Conservation (phyloP, 2,888 invertebrate genomes). For the Smittia sp. region DNA sequence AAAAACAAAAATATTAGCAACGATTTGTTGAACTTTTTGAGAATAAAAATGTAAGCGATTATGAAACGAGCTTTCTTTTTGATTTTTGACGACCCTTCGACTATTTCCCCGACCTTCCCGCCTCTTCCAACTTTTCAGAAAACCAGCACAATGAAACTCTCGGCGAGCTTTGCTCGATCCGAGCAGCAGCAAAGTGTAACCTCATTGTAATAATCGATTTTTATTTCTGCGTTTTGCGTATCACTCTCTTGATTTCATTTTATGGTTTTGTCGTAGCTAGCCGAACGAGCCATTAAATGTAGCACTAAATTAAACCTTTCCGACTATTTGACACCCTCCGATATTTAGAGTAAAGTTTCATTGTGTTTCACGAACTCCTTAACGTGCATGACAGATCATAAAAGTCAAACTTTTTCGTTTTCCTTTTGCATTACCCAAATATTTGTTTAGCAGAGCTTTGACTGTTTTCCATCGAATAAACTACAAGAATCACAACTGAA, state of each 20-base stretch:
- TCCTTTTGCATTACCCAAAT: too few relatives aligned
- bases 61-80: constrained; percentile 13
- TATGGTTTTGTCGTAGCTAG: neutral
- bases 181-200: constrained; percentile 18
- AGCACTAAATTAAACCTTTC: neutral
- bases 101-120: neutral
- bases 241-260: neutral
- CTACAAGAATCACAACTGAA: too few relatives aligned
- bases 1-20: neutral
- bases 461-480: too few relatives aligned
- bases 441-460: too few relatives aligned
- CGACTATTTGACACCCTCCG: neutral
- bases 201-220: constrained; percentile 40
- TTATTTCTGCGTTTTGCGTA: constrained; percentile 22
- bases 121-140: neutral
- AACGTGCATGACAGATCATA: neutral
- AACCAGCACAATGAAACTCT: neutral
- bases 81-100: constrained; percentile 14
- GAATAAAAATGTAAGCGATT: constrained; percentile 22
- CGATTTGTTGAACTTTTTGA: constrained; percentile 20
- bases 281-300: neutral
- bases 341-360: neutral
- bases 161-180: constrained; percentile 6
- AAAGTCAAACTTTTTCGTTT: neutral
- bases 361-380: neutral